phyloP scores from a whole-genome alignment of 2,113 vertebrate species.

The Sylvia atricapilla region DNA sequence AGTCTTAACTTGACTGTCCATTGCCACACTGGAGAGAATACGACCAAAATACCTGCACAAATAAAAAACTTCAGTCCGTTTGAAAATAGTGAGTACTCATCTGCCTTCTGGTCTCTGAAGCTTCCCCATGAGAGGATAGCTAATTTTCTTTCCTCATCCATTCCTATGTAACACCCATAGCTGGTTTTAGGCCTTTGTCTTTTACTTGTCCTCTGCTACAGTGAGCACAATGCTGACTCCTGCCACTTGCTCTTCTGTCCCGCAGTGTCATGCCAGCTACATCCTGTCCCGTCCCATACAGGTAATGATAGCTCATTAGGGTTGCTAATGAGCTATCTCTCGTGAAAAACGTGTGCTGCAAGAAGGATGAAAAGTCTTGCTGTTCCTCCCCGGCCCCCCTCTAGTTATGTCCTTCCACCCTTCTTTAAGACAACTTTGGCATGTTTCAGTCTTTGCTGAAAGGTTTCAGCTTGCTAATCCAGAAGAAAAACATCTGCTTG shows the following conservation, averaged over 20 bases:
- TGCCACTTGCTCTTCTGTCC: background rate
- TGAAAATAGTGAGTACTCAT: slow-evolving; percentile 55
- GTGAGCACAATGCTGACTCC: background rate
- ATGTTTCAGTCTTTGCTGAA: background rate
- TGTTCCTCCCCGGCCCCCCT: background rate
- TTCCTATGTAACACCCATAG: background rate
- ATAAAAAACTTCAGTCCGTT: background rate
- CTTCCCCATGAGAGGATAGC: background rate
- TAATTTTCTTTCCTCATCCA: background rate
- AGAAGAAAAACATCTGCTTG: background rate
- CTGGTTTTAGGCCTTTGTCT: background rate
- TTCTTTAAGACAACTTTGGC: background rate
- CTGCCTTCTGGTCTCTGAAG: background rate
- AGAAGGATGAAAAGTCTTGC: background rate
- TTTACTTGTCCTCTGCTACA: background rate
- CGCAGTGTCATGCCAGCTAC: background rate
- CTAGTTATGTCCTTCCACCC: background rate
- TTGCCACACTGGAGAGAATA: background rate
- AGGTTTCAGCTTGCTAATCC: background rate
- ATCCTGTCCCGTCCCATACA: background rate
- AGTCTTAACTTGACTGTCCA: slow-evolving; percentile 12
- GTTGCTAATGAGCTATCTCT: no score
- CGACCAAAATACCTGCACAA: background rate
- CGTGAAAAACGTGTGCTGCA: background rate
- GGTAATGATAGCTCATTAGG: background rate